phyloP scores from a whole-genome alignment of 2,113 vertebrate genomes.

The Globicephala melas region DNA sequence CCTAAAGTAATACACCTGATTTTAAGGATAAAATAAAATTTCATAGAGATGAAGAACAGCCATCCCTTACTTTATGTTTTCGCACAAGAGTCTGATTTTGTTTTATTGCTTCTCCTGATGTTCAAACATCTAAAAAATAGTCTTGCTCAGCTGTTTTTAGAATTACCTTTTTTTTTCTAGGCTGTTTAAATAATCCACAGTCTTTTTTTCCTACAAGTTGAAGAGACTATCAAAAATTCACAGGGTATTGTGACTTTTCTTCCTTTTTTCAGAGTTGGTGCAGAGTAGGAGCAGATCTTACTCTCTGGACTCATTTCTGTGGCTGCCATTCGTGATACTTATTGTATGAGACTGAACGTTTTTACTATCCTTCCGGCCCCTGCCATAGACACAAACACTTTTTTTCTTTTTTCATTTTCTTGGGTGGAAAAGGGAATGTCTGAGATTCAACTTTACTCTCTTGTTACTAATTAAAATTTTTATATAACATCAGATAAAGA shows the following conservation, averaged over 20 bases:
- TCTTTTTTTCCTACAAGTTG: neutral
- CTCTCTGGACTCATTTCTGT: neutral
- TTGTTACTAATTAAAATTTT: neutral
- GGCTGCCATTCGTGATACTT: neutral
- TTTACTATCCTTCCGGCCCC: neutral
- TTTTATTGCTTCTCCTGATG: neutral
- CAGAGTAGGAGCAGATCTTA: neutral
- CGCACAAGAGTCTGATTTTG: neutral
- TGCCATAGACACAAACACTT: neutral
- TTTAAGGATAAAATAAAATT: neutral
- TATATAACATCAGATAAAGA: neutral
- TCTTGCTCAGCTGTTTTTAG: neutral
- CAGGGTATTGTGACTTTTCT: neutral
- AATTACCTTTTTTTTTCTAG: neutral
- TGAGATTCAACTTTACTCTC: neutral
- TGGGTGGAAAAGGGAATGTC: neutral
- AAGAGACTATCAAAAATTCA: neutral
- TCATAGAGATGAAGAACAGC: neutral
- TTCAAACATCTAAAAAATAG: neutral
- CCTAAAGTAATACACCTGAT: neutral
- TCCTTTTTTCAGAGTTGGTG: neutral
- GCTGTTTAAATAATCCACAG: neutral
- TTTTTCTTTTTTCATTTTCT: neutral
- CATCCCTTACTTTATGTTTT: neutral
- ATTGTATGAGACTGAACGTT: neutral